A percentile compares a stretch with the other conserved stretches of the same genome.
phyloP scores from a whole-genome alignment of 2,113 vertebrate species.

The Chelonoidis abingdonii region DNA sequence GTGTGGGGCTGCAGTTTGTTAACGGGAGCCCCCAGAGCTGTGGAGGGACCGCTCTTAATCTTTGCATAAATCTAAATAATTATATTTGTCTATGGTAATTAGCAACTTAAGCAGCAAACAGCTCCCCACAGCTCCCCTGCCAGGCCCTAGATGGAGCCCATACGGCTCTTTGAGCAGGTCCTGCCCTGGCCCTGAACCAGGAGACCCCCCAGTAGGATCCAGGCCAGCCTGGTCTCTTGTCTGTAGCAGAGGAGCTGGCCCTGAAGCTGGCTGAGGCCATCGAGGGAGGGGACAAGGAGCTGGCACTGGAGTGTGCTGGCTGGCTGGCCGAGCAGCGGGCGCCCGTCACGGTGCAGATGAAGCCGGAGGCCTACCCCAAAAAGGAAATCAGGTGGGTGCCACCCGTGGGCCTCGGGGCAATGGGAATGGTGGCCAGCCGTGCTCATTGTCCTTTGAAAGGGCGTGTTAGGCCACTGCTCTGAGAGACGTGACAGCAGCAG shows the following conservation, averaged over 20 bases:
- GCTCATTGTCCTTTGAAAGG: neutral
- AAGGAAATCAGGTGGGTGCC: conserved; percentile 69
- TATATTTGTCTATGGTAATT: neutral
- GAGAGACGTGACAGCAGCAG: neutral
- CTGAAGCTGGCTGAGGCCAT: conserved; percentile 81
- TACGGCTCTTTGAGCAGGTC: neutral
- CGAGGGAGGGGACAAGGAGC: conserved; percentile 75
- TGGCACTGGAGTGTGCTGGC: conserved; percentile 73
- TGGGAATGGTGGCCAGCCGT: too few species aligned
- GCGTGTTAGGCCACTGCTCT: too few species aligned
- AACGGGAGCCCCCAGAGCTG: neutral
- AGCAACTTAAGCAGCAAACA: neutral
- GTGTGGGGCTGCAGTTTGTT: neutral
- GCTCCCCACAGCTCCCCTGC: neutral
- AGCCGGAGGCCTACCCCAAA: conserved; percentile 64
- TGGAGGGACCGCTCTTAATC: neutral
- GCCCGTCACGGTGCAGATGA: conserved; percentile 78
- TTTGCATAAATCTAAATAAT: neutral
- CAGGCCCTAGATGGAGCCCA: neutral
- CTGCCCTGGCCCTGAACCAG: neutral
- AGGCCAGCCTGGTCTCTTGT: conserved; percentile 2
- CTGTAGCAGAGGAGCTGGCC: conserved; percentile 82
- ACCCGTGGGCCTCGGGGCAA: too few species aligned
- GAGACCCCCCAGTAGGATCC: neutral
- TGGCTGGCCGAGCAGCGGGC: conserved; percentile 76